Evolutionary conservation across 2,888 invertebrate genomes (phyloP).

Genomic region (Ditula angustiorana): DNA sequence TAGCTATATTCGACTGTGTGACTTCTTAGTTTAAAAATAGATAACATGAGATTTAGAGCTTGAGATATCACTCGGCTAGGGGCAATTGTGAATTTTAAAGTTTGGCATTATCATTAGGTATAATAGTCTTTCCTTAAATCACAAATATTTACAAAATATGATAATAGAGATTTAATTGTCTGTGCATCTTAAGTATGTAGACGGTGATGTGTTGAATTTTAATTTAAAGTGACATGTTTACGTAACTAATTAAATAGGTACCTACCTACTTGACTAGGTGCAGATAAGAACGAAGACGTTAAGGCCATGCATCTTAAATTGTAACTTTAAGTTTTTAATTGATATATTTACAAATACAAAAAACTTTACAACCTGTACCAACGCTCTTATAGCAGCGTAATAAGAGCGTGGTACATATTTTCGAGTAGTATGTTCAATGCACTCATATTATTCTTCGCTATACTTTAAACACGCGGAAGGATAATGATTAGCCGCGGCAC

Average conservation of each 20-base stretch:
- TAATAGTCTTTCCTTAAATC: slow-evolving; percentile 17
- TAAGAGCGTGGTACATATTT: too few relatives aligned
- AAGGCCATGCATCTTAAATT: slow-evolving; percentile 33
- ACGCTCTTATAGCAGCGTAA: too few relatives aligned
- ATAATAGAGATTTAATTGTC: slow-evolving; percentile 45
- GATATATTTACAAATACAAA: neutral
- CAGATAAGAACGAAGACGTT: slow-evolving; percentile 27
- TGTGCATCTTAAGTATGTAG: slow-evolving; percentile 41
- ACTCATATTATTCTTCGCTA: too few relatives aligned
- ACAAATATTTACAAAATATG: slow-evolving; percentile 50
- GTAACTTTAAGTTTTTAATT: neutral
- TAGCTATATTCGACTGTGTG: neutral
- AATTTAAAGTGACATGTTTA: slow-evolving; percentile 63
- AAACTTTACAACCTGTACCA: neutral
- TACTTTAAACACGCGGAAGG: slow-evolving; percentile 15
- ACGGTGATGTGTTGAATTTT: slow-evolving; percentile 47
- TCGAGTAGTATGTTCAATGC: too few relatives aligned
- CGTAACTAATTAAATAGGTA: slow-evolving; percentile 54
- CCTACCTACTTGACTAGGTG: slow-evolving; percentile 50
- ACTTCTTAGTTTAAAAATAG: neutral
- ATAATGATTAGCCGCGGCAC: slow-evolving; percentile 16
- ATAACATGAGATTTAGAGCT: neutral
- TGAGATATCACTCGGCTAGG: neutral
- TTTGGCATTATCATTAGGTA: slow-evolving; percentile 3
- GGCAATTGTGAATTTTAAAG: neutral